phyloP scores from a whole-genome alignment of 2,888 invertebrate species.

The Rhagophthalmus giganteus region DNA sequence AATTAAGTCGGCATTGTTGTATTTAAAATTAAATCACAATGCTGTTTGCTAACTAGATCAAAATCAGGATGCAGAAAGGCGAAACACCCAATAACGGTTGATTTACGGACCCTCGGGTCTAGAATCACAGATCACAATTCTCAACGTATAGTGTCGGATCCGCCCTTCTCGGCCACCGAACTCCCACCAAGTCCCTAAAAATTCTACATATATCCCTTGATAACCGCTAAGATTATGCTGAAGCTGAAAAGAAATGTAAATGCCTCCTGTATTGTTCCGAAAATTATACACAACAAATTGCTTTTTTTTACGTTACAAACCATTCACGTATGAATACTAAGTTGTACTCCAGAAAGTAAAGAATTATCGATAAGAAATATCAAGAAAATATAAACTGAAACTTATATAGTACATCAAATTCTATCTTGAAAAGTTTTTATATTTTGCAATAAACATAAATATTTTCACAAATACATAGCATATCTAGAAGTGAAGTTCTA shows the following conservation, averaged over 20 bases:
- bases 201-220: slow-evolving; percentile 6
- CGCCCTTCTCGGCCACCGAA: slow-evolving; percentile 13
- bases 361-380: no score
- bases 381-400: no score
- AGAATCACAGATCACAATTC: slow-evolving; percentile 25
- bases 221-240: slow-evolving; percentile 13
- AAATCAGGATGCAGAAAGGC: slow-evolving; percentile 12
- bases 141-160: slow-evolving; percentile 19
- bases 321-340: slow-evolving; percentile 11
- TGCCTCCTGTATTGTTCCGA: neutral
- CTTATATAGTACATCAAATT: no score
- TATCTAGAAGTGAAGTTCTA: no score
- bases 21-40: no score
- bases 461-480: no score
- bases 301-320: slow-evolving; percentile 4
- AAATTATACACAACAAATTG: slow-evolving; percentile 14
- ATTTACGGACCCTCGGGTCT: slow-evolving; percentile 21
- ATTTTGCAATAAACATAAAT: no score
- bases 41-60: slow-evolving; percentile 22
- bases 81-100: slow-evolving; percentile 23
- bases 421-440: no score
- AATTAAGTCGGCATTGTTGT: no score
- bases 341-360: no score
- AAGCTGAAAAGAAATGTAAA: slow-evolving; percentile 10
- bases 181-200: slow-evolving; percentile 5